Evolutionary conservation across 2,113 vertebrate species (phyloP), one percentile per base, ranked within the genome.

Genomic region (Arothron firmamentum): DNA sequence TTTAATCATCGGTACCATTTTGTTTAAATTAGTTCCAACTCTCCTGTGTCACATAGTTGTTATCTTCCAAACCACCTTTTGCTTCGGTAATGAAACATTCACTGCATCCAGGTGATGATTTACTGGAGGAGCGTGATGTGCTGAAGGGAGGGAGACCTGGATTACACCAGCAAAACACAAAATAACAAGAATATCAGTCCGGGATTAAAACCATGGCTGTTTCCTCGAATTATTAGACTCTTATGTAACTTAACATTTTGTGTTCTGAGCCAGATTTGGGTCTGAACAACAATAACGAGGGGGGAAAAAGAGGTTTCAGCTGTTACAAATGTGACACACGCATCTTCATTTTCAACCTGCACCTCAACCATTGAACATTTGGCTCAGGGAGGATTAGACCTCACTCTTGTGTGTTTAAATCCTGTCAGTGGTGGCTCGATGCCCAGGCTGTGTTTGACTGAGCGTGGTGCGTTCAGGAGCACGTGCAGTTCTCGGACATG

Each of bases 351-450:
- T 68, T 67, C n/a, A 65, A 75, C 52, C 77, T 62, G 49, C 52
- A 38, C 38, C 41, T 67, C 38, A 63, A 48, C 67, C 67, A 56
- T 15, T 56, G 55, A 74, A 62, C 56, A 80, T 82, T 80, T 70
- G 59, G 18, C 42, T 69, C 47, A 56, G 62, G 46, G 56, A 72
- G 59, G 79, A 76, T 80, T 76, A 82, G 42, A 73, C 19, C 25
- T 52, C 41, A 42, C 15, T 47, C n/a, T 76, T 65, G 43, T 13
- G 43, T 61, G 64, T 58, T 61, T 80, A 74, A 82, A 78, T 77
- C 77, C 69, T 46, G 41, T 70, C 70, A 55, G 50, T 28, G 41
- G 11, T 75, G 66, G 65, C 60, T 28, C 20, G 10, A 3, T 28
- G 57, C 57, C 72, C 1, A 0, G 25, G 67, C 52, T 68, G 52